A percentile compares a stretch with the other conserved stretches of the same genome.
Evolutionary conservation across 2,797 vertebrate genomes (phyloP).

Genomic region (Helarctos malayanus): DNA sequence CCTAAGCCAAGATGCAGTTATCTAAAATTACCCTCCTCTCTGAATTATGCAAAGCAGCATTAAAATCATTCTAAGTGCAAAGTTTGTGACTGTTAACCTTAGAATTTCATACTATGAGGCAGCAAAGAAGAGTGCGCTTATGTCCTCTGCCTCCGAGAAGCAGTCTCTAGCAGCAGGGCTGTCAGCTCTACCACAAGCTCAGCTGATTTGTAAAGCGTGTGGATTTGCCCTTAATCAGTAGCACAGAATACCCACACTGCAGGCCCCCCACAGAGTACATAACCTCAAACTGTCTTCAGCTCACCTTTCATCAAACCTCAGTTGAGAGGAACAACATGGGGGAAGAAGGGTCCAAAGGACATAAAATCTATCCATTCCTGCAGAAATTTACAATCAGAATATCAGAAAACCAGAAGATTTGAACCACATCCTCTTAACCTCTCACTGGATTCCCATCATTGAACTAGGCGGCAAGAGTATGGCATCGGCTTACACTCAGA

Average conservation of each 20-base stretch:
- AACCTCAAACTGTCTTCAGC: neutral
- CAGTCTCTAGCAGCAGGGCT: neutral
- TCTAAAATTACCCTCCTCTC: neutral
- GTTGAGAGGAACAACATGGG: neutral
- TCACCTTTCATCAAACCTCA: conserved; percentile 32
- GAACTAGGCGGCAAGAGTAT: neutral
- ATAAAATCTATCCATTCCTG: neutral
- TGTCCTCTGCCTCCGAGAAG: neutral
- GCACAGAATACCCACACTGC: neutral
- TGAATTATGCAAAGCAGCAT: neutral
- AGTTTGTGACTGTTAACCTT: neutral
- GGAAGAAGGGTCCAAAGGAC: neutral
- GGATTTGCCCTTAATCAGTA: conserved; percentile 36
- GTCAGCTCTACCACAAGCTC: neutral
- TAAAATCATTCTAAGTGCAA: neutral
- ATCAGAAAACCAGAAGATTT: conserved; percentile 21
- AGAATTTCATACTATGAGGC: neutral
- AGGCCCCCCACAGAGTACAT: neutral
- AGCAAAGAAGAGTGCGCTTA: neutral
- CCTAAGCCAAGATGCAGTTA: neutral
- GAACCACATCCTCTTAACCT: neutral
- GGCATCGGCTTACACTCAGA: neutral
- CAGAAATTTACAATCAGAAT: conserved; percentile 18
- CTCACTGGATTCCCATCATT: neutral
- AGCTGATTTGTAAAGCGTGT: neutral